Evolutionary conservation across 2,888 invertebrate genomes (phyloP), one percentile per base, ranked within the genome.

Genomic region (Argyra leucocephala): DNA sequence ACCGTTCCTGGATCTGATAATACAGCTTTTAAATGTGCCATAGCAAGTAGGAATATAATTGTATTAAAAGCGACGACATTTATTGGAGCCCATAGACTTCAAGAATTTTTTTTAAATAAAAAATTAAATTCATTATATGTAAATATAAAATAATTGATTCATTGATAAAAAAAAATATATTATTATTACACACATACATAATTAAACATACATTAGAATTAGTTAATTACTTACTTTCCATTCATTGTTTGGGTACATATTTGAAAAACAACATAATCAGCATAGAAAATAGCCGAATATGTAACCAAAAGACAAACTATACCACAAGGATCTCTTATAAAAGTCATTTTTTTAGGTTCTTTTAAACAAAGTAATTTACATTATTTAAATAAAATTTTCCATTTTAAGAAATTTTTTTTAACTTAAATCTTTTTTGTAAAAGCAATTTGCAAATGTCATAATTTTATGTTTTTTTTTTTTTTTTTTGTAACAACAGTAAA

Each of bases 1-100:
- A 94, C 90, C 63, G 89, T 86, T 3, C 93, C 93, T 4, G 94
- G 93, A 81, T 94, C 93, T n/a, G 91, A 90, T 72, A 91, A 84
- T 66, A 93, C 91, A 10, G 93, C 92, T 74, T 90, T 84, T n/a
- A 89, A 73, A 77, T 94, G 93, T 3, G 93, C 84, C 80, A 90
- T 84, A 63, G 85, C 81, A 67, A 92, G 79, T 64, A 93, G 80
- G 73, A 92, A 85, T 65, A 93, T 83, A 15, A 93, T 80, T 0
- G 87, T 85, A 76, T 93, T 93, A 81, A 93, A 93, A 62, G 86
- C 76, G 31, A 91, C 82, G 7, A 89, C 89, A 78, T 93, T 88
- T 68, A 92, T 82, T 59, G 90, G 86, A 64, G 89, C 91, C 91
- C 91, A 92, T 72, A 91, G 81, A 73, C 91, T 92, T n/a, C n/a